phyloP scores from a whole-genome alignment of 1,140 invertebrate species.

The Hirudo medicinalis region DNA sequence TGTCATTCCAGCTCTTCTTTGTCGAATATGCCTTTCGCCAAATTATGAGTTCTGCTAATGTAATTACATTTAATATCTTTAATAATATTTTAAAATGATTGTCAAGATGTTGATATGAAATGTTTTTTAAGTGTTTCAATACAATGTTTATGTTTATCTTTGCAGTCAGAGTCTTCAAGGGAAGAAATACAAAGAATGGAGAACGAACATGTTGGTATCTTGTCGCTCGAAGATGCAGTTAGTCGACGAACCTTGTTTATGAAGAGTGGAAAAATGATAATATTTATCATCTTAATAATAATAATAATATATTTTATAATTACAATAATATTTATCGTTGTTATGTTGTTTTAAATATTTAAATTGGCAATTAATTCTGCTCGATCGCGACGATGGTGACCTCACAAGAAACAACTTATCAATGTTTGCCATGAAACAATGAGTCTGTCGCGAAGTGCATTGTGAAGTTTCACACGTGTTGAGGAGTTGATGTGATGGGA shows the following conservation, averaged over 20 bases:
- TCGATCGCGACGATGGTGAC: too few species aligned
- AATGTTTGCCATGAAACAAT: too few species aligned
- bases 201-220: slow-evolving; percentile 22
- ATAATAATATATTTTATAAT: not conserved
- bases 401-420: too few species aligned
- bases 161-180: slow-evolving; percentile 27
- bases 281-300: too few species aligned
- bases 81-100: too few species aligned
- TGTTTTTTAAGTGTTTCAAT: too few species aligned
- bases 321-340: not conserved
- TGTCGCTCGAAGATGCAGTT: not conserved
- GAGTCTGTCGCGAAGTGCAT: not conserved
- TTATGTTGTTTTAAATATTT: not conserved
- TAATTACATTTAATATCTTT: too few species aligned
- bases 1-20: not conserved
- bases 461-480: not conserved
- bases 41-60: too few species aligned
- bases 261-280: not conserved
- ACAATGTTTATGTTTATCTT: slow-evolving; percentile 20
- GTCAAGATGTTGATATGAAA: too few species aligned
- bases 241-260: not conserved
- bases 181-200: slow-evolving; percentile 25
- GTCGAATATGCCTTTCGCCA: not conserved
- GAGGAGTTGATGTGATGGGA: not conserved
- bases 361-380: too few species aligned